Conservation (phyloP, 2,113 vertebrate genomes). For the Clinocottus analis region DNA sequence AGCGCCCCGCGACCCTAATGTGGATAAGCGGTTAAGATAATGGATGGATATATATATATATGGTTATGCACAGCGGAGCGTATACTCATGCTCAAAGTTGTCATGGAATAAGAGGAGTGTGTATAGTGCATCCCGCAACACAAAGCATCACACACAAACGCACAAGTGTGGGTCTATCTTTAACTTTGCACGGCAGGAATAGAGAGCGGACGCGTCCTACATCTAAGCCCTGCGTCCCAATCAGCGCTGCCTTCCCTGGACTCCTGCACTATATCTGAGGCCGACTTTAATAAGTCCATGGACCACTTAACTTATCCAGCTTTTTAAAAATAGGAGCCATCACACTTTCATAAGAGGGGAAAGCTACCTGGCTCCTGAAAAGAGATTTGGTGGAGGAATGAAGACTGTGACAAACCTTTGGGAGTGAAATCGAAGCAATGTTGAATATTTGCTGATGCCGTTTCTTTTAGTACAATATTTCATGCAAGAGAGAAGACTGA, state of each 20-base stretch:
- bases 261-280: slow-evolving; percentile 57
- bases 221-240: slow-evolving; percentile 41
- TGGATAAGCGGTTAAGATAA: too few species aligned
- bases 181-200: slow-evolving; percentile 38
- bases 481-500: background rate
- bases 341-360: background rate
- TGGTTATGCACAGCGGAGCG: background rate
- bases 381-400: background rate
- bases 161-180: slow-evolving; percentile 25
- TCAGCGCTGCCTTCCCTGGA: slow-evolving; percentile 47
- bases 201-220: slow-evolving; percentile 41
- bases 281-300: slow-evolving; percentile 42
- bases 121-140: background rate
- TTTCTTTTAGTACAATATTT: background rate
- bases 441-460: background rate
- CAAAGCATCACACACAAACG: background rate
- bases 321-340: slow-evolving; percentile 37
- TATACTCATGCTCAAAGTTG: background rate
- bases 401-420: background rate
- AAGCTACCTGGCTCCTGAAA: too few species aligned
- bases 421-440: too few species aligned
- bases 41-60: too few species aligned
- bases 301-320: slow-evolving; percentile 36
- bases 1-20: too few species aligned
- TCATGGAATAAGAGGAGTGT: background rate